Evolutionary conservation across 1,140 invertebrate genomes (phyloP), one percentile per base, ranked within the genome.

Genomic region (Mamestra configurata): DNA sequence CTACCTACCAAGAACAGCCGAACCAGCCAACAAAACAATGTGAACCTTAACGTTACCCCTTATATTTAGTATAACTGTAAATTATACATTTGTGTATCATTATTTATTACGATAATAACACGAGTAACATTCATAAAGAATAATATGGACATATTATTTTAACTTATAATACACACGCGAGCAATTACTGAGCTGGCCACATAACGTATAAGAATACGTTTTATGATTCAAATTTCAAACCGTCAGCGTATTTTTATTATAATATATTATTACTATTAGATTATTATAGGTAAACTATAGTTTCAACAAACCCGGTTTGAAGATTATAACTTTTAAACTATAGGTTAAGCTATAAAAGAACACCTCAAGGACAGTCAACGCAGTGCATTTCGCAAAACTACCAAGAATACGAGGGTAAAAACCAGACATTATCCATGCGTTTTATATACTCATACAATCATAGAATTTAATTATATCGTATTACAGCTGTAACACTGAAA

Each of bases 61-160:
- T 18, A 49, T 76, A 76, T 76, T 64, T 64, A 61, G 10, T 76
- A 61, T 64, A 76, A 64, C 55, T 64, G 73, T 64, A 76, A 64
- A 76, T 49, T 76, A 61, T 64, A 76, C 73, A 64, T 76, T 76
- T 76, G 73, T 76, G 73, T 76, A 64, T 76, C 59, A 77, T 87
- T 89, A 89, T 89, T 90, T 88, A 88, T 87, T 86, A 84, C 81
- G 80, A 70, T 90, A 89, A 88, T 87, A 90, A 89, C 80, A 81
- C 71, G 82, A 85, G 84, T 84, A 87, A 83, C 86, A 76, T 53
- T 55, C 37, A 86, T 85, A 86, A 84, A 82, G 81, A 85, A 82
- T 81, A 87, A 87, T 88, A 88, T 85, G 79, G 73, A 82, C 78
- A 82, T 86, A 86, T 87, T 87, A 89, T 89, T 89, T 88, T 89